phyloP scores from a whole-genome alignment of 1,140 invertebrate genomes.

The Capitella teleta region DNA sequence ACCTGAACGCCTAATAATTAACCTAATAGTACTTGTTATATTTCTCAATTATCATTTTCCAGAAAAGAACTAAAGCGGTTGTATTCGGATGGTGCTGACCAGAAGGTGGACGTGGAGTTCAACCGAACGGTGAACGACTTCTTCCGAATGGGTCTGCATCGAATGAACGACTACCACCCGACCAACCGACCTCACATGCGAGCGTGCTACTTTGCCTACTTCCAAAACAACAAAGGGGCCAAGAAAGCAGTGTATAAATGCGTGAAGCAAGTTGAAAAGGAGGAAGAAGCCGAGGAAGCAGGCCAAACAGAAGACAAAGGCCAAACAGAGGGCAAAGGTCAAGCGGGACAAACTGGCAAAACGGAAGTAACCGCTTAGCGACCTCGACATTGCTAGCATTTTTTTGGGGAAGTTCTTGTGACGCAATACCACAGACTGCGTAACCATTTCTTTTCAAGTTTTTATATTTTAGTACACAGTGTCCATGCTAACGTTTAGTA shows the following conservation, averaged over 20 bases:
- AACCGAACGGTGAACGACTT: constrained; percentile 33
- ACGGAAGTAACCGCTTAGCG: no score
- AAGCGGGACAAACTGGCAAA: no score
- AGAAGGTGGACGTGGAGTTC: constrained; percentile 29
- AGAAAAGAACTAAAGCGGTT: constrained; percentile 28
- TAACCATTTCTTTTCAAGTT: no score
- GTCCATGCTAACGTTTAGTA: no score
- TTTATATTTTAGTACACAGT: no score
- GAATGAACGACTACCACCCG: constrained; percentile 28
- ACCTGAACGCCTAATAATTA: not conserved
- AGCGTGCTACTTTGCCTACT: constrained; percentile 33
- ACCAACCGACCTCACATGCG: constrained; percentile 26
- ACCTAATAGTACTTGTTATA: constrained; percentile 6
- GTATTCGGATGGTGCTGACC: constrained; percentile 23
- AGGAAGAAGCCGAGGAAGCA: not conserved
- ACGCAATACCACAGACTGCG: no score
- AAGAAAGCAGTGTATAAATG: constrained; percentile 30
- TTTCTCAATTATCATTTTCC: constrained; percentile 13
- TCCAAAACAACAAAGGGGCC: constrained; percentile 36
- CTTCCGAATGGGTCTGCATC: constrained; percentile 35
- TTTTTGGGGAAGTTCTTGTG: no score
- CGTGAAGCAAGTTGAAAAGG: constrained; percentile 15
- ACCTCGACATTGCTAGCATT: no score
- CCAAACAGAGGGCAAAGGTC: constrained; percentile 5
- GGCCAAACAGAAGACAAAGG: constrained; percentile 4